Conservation (phyloP, 1,140 invertebrate species). For the Tyrophagus putrescentiae region DNA sequence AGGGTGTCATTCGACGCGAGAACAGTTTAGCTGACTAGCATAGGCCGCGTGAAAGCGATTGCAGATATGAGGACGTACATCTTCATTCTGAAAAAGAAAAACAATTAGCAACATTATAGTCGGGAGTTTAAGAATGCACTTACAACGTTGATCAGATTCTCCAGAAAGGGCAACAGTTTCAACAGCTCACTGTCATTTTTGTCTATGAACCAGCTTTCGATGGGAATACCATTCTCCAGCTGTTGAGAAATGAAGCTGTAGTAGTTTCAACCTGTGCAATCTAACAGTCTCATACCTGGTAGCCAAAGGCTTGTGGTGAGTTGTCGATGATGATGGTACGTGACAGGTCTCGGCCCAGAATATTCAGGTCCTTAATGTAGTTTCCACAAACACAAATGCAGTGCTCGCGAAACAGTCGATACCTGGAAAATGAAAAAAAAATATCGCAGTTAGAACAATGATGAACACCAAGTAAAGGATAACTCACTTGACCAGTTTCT, state of each 20-base stretch:
- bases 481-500: slow-evolving; percentile 71
- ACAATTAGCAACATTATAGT: slow-evolving; percentile 25
- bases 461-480: slow-evolving; percentile 8
- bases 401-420: slow-evolving; percentile 79
- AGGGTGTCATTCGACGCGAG: neutral
- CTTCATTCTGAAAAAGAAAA: slow-evolving; percentile 57
- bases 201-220: slow-evolving; percentile 93
- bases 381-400: slow-evolving; percentile 89
- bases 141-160: slow-evolving; percentile 50
- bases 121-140: slow-evolving; percentile 23
- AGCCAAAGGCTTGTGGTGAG: slow-evolving; percentile 78
- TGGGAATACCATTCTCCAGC: slow-evolving; percentile 91
- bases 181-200: slow-evolving; percentile 73
- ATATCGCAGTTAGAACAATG: neutral
- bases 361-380: slow-evolving; percentile 89
- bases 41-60: slow-evolving; percentile 53
- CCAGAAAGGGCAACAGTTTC: slow-evolving; percentile 81
- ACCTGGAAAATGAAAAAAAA: slow-evolving; percentile 35
- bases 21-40: slow-evolving; percentile 20
- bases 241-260: slow-evolving; percentile 33
- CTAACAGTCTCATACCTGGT: slow-evolving; percentile 46
- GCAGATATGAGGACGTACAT: slow-evolving; percentile 73
- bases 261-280: slow-evolving; percentile 12
- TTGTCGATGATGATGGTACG: slow-evolving; percentile 86
- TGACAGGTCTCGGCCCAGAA: slow-evolving; percentile 76